These are phyloP conservation scores for Drosophila fulvimacula DNA, from an alignment of 2,888 invertebrate genomes.

Conservation along the genomic window DNA sequence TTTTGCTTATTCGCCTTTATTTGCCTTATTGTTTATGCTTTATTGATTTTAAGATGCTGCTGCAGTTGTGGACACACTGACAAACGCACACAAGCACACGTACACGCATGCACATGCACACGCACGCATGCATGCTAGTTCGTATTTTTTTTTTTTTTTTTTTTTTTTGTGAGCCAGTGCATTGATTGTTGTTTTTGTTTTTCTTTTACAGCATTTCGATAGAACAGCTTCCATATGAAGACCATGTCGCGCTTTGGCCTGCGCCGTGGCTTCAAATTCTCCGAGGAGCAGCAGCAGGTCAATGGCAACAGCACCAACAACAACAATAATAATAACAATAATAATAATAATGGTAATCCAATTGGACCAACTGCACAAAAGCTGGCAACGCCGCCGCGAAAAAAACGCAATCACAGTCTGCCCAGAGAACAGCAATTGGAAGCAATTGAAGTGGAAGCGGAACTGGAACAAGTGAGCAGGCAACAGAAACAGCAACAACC, in stretches of 20 bases:
- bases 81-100: constrained; percentile 22
- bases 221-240: constrained; percentile 63
- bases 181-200: constrained; percentile 24
- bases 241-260: constrained; percentile 82
- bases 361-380: constrained; percentile 46
- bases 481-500: constrained; percentile 21
- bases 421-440: constrained; percentile 41
- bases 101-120: constrained; percentile 19
- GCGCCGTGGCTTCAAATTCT: constrained; percentile 79
- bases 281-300: constrained; percentile 74
- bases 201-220: constrained; percentile 19
- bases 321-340: constrained; percentile 50
- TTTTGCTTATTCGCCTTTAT: constrained; percentile 34
- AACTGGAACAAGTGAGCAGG: constrained; percentile 42
- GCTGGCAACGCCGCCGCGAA: constrained; percentile 51
- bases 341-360: constrained; percentile 34
- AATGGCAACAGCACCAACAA: constrained; percentile 52
- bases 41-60: constrained; percentile 59
- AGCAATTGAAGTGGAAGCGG: constrained; percentile 47
- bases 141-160: constrained; percentile 5
- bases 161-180: constrained; percentile 35
- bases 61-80: constrained; percentile 61
- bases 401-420: constrained; percentile 49
- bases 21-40: constrained; percentile 45
- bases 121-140: constrained; percentile 5